Percentiles rank a stretch among this genome's conserved stretches.
phyloP scores from a whole-genome alignment of 2,113 vertebrate genomes.

The Nothobranchius kuhntae region DNA sequence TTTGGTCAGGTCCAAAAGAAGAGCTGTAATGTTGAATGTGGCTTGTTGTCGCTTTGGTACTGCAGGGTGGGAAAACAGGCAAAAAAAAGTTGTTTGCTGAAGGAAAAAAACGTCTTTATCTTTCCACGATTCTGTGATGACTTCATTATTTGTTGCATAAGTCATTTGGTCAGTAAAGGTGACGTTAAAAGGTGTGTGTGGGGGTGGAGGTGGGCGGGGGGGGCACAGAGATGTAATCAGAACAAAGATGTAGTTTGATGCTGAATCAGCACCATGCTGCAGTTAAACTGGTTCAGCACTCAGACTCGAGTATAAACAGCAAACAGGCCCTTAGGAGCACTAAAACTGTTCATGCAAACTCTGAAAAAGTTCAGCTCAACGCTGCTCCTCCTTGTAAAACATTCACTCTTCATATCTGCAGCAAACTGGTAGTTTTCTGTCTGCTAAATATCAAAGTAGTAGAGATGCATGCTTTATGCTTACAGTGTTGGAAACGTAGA shows the following conservation, averaged over 20 bases:
- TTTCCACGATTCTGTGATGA: not conserved
- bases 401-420: no score
- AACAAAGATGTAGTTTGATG: not conserved
- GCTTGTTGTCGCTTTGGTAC: not conserved
- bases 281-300: constrained; percentile 28
- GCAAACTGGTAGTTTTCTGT: not conserved
- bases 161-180: not conserved
- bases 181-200: not conserved
- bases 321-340: not conserved
- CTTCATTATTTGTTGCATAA: constrained; percentile 10
- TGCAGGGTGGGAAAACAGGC: not conserved
- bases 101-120: not conserved
- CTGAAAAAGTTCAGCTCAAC: not conserved
- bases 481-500: no score
- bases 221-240: not conserved
- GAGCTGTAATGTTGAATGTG: constrained; percentile 8
- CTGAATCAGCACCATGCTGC: constrained; percentile 30
- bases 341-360: not conserved
- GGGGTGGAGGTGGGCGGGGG: no score
- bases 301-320: constrained; percentile 6
- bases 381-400: not conserved
- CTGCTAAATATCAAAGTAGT: not conserved
- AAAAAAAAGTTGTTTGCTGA: not conserved
- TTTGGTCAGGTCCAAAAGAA: no score
- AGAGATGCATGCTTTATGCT: no score